These are phyloP conservation scores for Leptarthrus brevirostris DNA, from an alignment of 2,888 invertebrate genomes.

Conservation along the genomic window DNA sequence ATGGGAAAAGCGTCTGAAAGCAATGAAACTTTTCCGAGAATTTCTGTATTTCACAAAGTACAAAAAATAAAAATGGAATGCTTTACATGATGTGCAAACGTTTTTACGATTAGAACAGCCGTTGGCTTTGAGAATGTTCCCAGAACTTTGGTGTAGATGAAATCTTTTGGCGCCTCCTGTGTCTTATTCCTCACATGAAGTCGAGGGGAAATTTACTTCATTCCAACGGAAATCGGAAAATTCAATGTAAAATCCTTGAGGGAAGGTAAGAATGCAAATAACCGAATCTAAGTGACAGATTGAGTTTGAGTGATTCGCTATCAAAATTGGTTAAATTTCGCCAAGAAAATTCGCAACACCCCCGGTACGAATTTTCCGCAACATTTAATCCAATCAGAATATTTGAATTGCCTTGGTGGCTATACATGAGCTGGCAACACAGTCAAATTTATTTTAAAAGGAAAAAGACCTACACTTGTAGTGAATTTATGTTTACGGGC, in stretches of 20 bases:
- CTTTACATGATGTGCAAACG: constrained; percentile 23
- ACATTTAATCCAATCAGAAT: constrained; percentile 43
- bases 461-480: constrained; percentile 15
- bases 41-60: constrained; percentile 18
- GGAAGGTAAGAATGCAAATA: background rate
- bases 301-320: constrained; percentile 24
- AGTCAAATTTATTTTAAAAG: background rate
- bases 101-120: constrained; percentile 22
- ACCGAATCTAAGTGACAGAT: background rate
- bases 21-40: constrained; percentile 20
- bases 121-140: background rate
- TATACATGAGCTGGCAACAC: background rate
- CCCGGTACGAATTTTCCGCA: constrained; percentile 36
- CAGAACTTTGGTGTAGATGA: background rate
- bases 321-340: constrained; percentile 26
- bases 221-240: constrained; percentile 24
- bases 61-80: background rate
- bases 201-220: constrained; percentile 15
- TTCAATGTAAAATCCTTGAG: constrained; percentile 24
- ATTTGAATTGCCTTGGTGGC: background rate
- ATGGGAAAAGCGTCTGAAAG: background rate
- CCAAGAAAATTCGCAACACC: constrained; percentile 20
- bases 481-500: constrained; percentile 27
- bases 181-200: background rate
- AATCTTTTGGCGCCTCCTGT: background rate